These are phyloP conservation scores for Neocrepidodera transversa DNA, from an alignment of 2,888 invertebrate genomes.

Conservation along the genomic window DNA sequence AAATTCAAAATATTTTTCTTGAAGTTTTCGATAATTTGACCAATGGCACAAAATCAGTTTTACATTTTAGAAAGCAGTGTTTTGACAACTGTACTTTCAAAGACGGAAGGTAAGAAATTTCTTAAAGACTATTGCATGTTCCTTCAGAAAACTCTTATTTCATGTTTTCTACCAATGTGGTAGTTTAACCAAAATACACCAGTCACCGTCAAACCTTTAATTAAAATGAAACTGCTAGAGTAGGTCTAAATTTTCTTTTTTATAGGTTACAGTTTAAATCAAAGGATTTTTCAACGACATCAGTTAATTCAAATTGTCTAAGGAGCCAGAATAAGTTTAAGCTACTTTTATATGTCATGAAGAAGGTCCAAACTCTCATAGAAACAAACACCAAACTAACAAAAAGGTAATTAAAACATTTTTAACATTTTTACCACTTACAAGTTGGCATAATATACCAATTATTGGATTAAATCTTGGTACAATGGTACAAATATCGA, in stretches of 20 bases:
- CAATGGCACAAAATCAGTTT: conserved; percentile 44
- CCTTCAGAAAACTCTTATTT: no score
- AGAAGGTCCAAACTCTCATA: conserved; percentile 48
- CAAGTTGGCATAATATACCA: no score
- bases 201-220: no score
- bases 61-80: conserved; percentile 37
- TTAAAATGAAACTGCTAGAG: no score
- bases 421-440: no score
- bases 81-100: conserved; percentile 66
- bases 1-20: conserved; percentile 61
- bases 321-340: conserved; percentile 43
- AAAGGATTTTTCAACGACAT: conserved; percentile 47
- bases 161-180: no score
- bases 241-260: background rate
- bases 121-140: no score
- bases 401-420: conserved; percentile 48
- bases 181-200: no score
- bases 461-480: no score
- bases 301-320: conserved; percentile 52
- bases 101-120: conserved; percentile 60
- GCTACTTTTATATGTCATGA: conserved; percentile 48
- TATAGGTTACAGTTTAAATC: conserved; percentile 47
- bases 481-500: no score
- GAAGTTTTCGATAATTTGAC: conserved; percentile 59
- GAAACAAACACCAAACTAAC: conserved; percentile 47